Conservation (phyloP, 2,797 vertebrate genomes). For the Myripristis murdjan region DNA sequence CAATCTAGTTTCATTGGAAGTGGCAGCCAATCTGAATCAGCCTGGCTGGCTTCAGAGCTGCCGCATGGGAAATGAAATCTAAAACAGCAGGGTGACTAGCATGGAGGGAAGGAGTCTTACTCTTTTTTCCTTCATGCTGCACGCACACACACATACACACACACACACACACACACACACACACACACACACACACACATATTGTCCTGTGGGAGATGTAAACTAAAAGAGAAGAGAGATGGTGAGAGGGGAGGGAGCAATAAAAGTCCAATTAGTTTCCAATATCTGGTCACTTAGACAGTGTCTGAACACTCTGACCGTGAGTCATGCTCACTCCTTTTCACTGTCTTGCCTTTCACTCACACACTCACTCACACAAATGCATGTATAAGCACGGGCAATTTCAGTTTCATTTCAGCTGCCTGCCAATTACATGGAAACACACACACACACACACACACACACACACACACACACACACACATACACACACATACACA, state of each 20-base stretch:
- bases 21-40: not conserved
- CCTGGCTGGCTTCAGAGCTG: not conserved
- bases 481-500: constrained; percentile 21
- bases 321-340: constrained; percentile 30
- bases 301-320: constrained; percentile 23
- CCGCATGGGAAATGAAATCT: constrained; percentile 1
- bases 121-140: not conserved
- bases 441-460: constrained; percentile 1
- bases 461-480: not conserved
- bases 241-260: constrained; percentile 5
- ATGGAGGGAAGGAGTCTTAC: not conserved
- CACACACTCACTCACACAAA: not conserved
- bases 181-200: constrained; percentile 11
- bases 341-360: not conserved
- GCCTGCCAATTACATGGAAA: not conserved
- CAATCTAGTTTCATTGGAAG: not conserved
- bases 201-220: not conserved
- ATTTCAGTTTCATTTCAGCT: not conserved
- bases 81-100: not conserved
- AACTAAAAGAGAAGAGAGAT: constrained; percentile 22
- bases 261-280: constrained; percentile 23
- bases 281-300: not conserved
- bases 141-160: constrained; percentile 4
- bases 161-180: constrained; percentile 12
- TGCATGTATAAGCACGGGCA: too few relatives aligned